These are phyloP conservation scores for Phortica variegata DNA, from an alignment of 1,140 invertebrate genomes.

Conservation along the genomic window DNA sequence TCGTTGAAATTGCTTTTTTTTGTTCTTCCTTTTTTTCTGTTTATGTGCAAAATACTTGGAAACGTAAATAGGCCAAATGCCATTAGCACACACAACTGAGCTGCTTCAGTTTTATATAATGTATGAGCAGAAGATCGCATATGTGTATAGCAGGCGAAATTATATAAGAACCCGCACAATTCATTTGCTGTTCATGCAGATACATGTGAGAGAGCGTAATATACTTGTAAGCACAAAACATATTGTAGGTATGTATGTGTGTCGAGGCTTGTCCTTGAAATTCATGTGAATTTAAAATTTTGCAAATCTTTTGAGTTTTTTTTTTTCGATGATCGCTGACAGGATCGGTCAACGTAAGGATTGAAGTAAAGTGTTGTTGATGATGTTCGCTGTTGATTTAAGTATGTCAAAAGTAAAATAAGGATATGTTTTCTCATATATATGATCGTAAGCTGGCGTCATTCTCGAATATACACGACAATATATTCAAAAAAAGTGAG, in stretches of 20 bases:
- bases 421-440: no score
- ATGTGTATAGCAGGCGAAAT: no score
- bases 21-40: slow-evolving; percentile 6
- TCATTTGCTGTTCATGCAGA: slow-evolving; percentile 27
- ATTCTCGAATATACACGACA: no score
- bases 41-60: slow-evolving; percentile 35
- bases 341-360: no score
- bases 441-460: no score
- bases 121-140: no score
- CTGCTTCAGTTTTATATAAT: no score
- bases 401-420: no score
- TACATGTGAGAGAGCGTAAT: slow-evolving; percentile 11
- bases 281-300: slow-evolving; percentile 50
- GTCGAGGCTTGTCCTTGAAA: slow-evolving; percentile 48
- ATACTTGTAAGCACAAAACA: slow-evolving; percentile 12
- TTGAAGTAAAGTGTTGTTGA: slow-evolving; percentile 6
- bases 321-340: slow-evolving; percentile 11
- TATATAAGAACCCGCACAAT: slow-evolving; percentile 50
- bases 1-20: no score
- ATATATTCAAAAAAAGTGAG: no score
- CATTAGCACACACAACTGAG: slow-evolving; percentile 40
- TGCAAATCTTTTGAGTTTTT: no score
- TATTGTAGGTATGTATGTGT: slow-evolving; percentile 15
- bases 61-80: slow-evolving; percentile 56
- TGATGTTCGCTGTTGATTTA: no score